Conservation (phyloP, 2,797 vertebrate species). For the Hybognathus amarus region DNA sequence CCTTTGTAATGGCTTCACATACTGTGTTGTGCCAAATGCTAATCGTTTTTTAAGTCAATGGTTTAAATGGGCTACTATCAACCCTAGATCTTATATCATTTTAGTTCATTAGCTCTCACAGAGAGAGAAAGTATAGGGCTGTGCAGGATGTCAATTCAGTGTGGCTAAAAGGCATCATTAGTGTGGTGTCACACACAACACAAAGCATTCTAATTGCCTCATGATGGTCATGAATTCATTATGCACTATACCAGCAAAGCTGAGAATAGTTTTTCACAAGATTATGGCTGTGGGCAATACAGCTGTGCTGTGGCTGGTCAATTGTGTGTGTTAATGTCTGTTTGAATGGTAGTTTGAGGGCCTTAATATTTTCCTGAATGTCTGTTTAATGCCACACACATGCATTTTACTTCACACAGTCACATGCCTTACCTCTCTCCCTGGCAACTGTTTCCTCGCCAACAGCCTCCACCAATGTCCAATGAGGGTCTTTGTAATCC, state of each 20-base stretch:
- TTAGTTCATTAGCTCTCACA: constrained; percentile 45
- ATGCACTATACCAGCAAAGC: constrained; percentile 18
- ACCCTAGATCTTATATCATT: constrained; percentile 37
- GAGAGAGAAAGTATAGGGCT: constrained; percentile 8
- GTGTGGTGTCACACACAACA: constrained; percentile 32
- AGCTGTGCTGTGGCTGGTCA: constrained; percentile 65
- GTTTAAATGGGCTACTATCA: constrained; percentile 32
- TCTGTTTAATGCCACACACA: constrained; percentile 17
- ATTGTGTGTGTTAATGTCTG: constrained; percentile 33
- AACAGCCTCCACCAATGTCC: constrained; percentile 48
- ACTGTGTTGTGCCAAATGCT: not conserved
- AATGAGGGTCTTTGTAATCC: constrained; percentile 35
- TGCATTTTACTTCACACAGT: constrained; percentile 2
- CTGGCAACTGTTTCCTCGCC: constrained; percentile 49
- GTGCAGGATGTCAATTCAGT: constrained; percentile 22
- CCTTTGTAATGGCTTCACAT: constrained; percentile 20
- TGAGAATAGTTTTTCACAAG: constrained; percentile 16
- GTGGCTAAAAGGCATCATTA: constrained; percentile 42
- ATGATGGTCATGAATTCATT: constrained; percentile 12
- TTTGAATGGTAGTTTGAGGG: not conserved
- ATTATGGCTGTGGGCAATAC: constrained; percentile 38
- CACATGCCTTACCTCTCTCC: constrained; percentile 38
- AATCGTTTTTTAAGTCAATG: not conserved
- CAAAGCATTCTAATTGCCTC: constrained; percentile 24
- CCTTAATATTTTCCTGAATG: constrained; percentile 16